Base-by-base conservation (phyloP, 2,113 vertebrate genomes). In the Xenopus borealis region DNA sequence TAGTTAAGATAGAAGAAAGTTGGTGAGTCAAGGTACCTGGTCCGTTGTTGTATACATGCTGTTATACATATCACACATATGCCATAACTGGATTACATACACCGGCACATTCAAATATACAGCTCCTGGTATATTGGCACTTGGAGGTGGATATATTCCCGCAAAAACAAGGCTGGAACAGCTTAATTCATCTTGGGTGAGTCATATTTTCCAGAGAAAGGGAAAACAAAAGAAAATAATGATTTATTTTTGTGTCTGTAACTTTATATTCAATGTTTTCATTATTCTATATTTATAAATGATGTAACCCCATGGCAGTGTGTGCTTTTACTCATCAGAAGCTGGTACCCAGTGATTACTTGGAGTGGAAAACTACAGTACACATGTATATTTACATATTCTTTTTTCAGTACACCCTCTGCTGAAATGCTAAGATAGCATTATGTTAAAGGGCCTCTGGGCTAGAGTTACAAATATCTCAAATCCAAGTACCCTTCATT, bases 121-220 rank as follows among this genome's bases (percentile, higher is more conserved):
- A 55, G 16, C 13, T 16, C 14, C 14, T 55, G 16, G 16, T n/a
- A 55, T 7, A 55, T 55, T 55, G 12, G 53, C 3, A 55, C 17
- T 9, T 16, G 16, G 0, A 55, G 17, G 5, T 53, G 13, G 12
- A 23, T n/a, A 9, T 17, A 65, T 27, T 27, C 23, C 27, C 7
- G 30, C 33, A n/a, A 12, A 17, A 17, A 40, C 27, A 65, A n/a
- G 44, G 10, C 64, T 47, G 64, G 45, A 19, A 46, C 64, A 50
- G 65, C 45, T 67, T 50, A 67, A 19, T 19, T 50, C 45, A 67
- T 67, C 45, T 47, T 67, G 46, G 65, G 65, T 67, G 65, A 67
- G 65, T 50, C 40, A 23, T 19, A 23, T 27, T 27, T 8, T 50
- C 23, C 12, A 10, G 50, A 18, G 50, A 30, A 67, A 11, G 6